Evolutionary conservation across 2,113 vertebrate species (phyloP).

Genomic region (Arvicanthis niloticus): DNA sequence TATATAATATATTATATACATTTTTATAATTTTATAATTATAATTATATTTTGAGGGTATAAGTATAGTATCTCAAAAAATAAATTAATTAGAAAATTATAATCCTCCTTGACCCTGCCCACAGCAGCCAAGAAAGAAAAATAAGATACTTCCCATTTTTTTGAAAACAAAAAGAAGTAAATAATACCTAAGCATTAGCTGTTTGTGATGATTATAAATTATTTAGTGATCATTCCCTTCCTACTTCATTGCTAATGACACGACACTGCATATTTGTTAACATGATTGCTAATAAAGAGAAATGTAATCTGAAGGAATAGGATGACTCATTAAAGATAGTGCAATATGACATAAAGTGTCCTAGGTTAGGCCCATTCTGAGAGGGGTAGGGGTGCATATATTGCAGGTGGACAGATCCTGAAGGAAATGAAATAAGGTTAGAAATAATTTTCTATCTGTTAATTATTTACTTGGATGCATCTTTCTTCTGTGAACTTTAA

Average conservation of each 20-base stretch:
- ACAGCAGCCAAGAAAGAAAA: background rate
- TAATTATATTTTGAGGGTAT: too few species aligned
- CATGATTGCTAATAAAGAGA: background rate
- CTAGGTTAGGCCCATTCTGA: background rate
- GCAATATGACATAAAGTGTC: background rate
- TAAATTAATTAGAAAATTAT: background rate
- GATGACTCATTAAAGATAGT: background rate
- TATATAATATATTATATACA: too few species aligned
- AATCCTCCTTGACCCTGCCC: background rate
- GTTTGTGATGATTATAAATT: background rate
- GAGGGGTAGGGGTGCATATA: background rate
- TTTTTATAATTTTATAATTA: too few species aligned
- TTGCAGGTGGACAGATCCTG: background rate
- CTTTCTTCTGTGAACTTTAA: background rate
- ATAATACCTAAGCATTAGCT: background rate
- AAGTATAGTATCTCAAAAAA: background rate
- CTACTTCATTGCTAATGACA: background rate
- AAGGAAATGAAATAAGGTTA: background rate
- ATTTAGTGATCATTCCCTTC: background rate
- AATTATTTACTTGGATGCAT: slow-evolving; percentile 10
- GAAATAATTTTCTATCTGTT: background rate
- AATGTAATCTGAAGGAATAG: background rate
- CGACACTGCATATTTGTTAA: background rate
- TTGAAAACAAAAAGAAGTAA: background rate
- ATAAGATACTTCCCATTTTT: too few species aligned